Conservation (phyloP, 2,797 vertebrate species). For the Microhierax caerulescens region DNA sequence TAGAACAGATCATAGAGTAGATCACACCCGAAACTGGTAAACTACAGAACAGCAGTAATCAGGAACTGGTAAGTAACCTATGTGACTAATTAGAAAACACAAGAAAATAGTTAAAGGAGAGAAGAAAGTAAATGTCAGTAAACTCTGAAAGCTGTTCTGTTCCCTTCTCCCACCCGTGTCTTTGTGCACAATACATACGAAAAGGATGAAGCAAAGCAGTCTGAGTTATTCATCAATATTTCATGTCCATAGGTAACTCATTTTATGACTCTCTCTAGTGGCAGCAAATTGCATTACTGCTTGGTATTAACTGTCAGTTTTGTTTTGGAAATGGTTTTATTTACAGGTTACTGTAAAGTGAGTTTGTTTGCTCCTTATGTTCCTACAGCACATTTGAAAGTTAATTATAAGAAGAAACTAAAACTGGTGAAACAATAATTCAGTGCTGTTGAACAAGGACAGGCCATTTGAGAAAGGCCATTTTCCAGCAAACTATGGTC, state of each 20-base stretch:
- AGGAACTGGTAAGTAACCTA: background rate
- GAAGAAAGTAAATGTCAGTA: background rate
- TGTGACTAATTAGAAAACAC: background rate
- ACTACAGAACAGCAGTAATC: background rate
- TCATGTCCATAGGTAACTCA: background rate
- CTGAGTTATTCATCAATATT: conserved; percentile 6
- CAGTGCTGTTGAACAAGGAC: conserved; percentile 3
- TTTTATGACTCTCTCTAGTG: background rate
- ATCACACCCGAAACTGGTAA: background rate
- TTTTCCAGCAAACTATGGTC: background rate
- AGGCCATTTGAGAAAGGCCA: background rate
- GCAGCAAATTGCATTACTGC: background rate
- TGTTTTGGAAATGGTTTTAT: conserved; percentile 39
- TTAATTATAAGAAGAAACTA: conserved; percentile 21
- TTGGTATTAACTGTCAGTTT: conserved; percentile 6
- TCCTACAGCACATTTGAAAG: conserved; percentile 18
- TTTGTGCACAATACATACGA: background rate
- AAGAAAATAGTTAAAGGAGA: background rate
- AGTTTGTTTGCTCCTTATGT: conserved; percentile 11
- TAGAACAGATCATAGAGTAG: background rate
- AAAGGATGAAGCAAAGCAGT: background rate
- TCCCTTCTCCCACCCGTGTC: background rate
- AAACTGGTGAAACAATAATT: conserved; percentile 30
- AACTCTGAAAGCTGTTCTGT: background rate
- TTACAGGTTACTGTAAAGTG: conserved; percentile 46